Evolutionary conservation across 1,140 invertebrate species (phyloP).

Genomic region (Drosophila sechellia): DNA sequence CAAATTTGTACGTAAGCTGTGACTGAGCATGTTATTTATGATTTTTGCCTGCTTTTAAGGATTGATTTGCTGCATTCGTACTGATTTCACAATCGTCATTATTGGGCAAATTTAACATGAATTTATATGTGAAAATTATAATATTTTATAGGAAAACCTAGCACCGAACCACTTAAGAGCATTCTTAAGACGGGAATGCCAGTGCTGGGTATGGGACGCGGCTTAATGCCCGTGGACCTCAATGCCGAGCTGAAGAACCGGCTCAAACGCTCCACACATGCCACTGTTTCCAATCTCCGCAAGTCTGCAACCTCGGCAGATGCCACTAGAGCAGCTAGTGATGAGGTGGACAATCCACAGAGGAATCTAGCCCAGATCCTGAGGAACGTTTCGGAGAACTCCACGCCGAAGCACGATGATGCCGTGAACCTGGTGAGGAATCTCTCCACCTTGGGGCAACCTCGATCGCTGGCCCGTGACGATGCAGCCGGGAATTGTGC

Average conservation of each 20-base stretch:
- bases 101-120: not conserved
- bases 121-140: not conserved
- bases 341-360: conserved; percentile 65
- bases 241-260: conserved; percentile 82
- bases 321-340: conserved; percentile 32
- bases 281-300: conserved; percentile 75
- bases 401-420: conserved; percentile 72
- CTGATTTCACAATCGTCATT: not conserved
- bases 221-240: conserved; percentile 79
- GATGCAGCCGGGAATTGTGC: conserved; percentile 51
- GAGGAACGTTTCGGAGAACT: conserved; percentile 67
- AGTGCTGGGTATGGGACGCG: conserved; percentile 55
- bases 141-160: conserved; percentile 33
- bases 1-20: not conserved
- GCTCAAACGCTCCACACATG: conserved; percentile 77
- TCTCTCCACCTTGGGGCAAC: conserved; percentile 64
- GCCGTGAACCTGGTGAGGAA: conserved; percentile 76
- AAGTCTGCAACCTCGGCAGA: conserved; percentile 76
- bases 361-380: conserved; percentile 69
- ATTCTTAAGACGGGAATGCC: conserved; percentile 85
- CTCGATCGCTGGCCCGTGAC: conserved; percentile 30
- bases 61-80: conserved; percentile 13
- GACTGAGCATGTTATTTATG: conserved; percentile 4
- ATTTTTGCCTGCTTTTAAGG: conserved; percentile 25
- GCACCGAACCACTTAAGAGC: conserved; percentile 64